Conservation (phyloP, 2,113 vertebrate genomes). For the Hyperopisus bebe region DNA sequence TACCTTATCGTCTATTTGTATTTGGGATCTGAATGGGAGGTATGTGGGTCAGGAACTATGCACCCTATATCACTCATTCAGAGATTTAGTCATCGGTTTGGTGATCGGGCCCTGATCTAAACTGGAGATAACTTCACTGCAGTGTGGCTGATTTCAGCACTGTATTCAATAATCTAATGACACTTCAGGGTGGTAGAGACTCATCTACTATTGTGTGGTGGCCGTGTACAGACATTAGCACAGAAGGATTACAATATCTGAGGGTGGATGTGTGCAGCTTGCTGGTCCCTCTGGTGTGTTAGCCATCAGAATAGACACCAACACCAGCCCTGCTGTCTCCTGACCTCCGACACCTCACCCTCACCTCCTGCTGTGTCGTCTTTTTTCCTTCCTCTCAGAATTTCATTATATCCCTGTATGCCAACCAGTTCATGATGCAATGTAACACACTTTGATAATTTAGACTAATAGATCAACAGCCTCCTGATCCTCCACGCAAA, state of each 20-base stretch:
- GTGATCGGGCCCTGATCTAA: neutral
- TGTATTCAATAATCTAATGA: neutral
- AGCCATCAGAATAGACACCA: neutral
- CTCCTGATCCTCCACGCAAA: too few species aligned
- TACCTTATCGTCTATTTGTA: neutral
- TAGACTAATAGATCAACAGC: too few species aligned
- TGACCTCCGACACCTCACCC: neutral
- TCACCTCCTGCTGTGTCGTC: neutral
- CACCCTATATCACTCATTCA: neutral
- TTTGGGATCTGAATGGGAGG: neutral
- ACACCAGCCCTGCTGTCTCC: too few species aligned
- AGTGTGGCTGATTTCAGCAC: neutral
- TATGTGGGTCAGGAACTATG: neutral
- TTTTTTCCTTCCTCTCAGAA: neutral
- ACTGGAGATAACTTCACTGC: neutral
- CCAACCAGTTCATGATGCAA: too few species aligned
- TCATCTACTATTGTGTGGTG: neutral
- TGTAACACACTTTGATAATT: too few species aligned
- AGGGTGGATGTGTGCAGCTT: neutral
- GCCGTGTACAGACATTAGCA: neutral
- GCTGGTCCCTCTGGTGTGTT: neutral
- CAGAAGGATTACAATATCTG: neutral
- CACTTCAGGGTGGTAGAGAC: neutral
- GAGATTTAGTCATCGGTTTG: neutral
- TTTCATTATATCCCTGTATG: neutral